phyloP scores from a whole-genome alignment of 2,797 vertebrate species.

The Etheostoma nigrum region DNA sequence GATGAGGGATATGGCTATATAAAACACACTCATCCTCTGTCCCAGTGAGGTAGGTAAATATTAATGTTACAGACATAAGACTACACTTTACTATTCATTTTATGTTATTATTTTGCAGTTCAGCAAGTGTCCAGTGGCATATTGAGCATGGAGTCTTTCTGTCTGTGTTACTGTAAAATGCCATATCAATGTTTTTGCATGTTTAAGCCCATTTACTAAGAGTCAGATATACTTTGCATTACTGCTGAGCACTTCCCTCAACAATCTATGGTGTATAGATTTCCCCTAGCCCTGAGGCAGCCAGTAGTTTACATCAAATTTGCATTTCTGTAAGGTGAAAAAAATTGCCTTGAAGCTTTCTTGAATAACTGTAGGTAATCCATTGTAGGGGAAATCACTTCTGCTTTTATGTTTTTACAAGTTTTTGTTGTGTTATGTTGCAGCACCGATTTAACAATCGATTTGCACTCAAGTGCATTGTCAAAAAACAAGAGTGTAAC shows the following conservation, averaged over 20 bases:
- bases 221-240: constrained; percentile 52
- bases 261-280: constrained; percentile 50
- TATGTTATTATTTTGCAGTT: background rate
- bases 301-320: constrained; percentile 25
- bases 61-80: background rate
- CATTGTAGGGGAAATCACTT: constrained; percentile 19
- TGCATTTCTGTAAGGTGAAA: constrained; percentile 49
- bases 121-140: background rate
- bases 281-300: constrained; percentile 20
- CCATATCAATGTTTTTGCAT: background rate
- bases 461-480: background rate
- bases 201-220: constrained; percentile 31
- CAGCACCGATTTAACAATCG: background rate
- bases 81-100: constrained; percentile 8
- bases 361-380: constrained; percentile 29
- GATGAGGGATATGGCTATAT: background rate
- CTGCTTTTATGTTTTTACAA: constrained; percentile 21
- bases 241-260: constrained; percentile 47
- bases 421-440: constrained; percentile 3
- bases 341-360: constrained; percentile 27
- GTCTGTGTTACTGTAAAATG: background rate
- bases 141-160: background rate
- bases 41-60: constrained; percentile 8
- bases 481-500: background rate
- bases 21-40: background rate